Base-by-base conservation (phyloP, 2,797 vertebrate species). In the Danio albolineatus region DNA sequence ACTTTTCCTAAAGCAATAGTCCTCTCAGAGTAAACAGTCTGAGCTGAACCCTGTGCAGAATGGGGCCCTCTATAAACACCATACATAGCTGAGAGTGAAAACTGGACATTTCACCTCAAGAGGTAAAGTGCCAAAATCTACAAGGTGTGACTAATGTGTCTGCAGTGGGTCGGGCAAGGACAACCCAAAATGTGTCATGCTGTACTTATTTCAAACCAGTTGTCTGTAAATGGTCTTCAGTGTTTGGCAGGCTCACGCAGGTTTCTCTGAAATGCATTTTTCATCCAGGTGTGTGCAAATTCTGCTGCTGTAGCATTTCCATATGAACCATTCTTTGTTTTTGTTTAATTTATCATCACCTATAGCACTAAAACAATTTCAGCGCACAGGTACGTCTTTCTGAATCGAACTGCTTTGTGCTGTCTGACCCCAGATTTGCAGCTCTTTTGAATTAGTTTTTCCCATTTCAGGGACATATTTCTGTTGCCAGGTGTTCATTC, bases 131-230 rank as follows among this genome's bases (percentile, higher is more conserved):
- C 70, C 76, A 69, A 70, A 73, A 54, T 62, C 76, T 79, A 62
- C 64, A 79, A 49, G 62, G 12, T 73, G 46, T 74, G 79, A 70
- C 76, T 78, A 82, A 76, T 71, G 70, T 78, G 69, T 72, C 69
- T 59, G 46, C 75, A 36, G 76, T 57, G 61, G 79, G 72, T 71
- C 56, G 43, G 59, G n/a, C 65, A 46, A 76, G 65, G 73, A 81
- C 73, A 62, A 51, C 17, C 10, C 28, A 41, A 71, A 76, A 65
- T 76, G 48, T 73, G 70, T 67, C 51, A 60, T 49, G 62, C 54
- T 67, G 56, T 67, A 38, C 72, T 66, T 46, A 7, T 57, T 80
- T 74, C 61, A 44, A 72, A 57, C 61, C 49, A 62, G 39, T 59
- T 65, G 51, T 64, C 48, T 75, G 48, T 57, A 28, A 54, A 71